Evolutionary conservation across 2,797 vertebrate species (phyloP), one percentile per base, ranked within the genome.

Genomic region (Malurus leucopterus): DNA sequence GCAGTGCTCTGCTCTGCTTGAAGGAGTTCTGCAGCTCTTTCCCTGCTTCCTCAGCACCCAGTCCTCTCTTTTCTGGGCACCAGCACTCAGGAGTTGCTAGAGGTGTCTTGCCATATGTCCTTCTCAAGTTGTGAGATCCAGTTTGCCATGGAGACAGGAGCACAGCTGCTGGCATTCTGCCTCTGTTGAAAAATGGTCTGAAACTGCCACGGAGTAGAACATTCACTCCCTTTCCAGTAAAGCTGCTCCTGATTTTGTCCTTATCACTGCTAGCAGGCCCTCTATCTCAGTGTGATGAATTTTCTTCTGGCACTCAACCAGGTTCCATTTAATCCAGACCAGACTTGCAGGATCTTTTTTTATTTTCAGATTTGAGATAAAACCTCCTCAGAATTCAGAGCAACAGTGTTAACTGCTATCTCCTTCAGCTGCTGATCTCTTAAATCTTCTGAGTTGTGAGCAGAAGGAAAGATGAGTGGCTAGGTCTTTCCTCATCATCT

Each of bases 271-370:
- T 71, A 47, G 70, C 24, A 71, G 30, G 26, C 59, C 40, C 15
- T 65, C 14, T 75, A 7, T 73, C n/a, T 67, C 82, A 73, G 0
- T 34, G 68, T 51, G 57, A 75, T 86, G 55, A 73, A 75, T 79
- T 70, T 79, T 72, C 29, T 76, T 67, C 57, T 90, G 79, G 78
- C 75, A 67, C 34, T 46, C n/a, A 73, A 47, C 38, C 76, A 71
- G 80, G 43, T 85, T 87, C 58, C 34, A 40, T 87, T 83, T 89
- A 91, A 89, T 89, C 65, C 85, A 87, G 24, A 29, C 67, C 32
- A 57, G 83, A 55, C 53, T 76, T 70, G 27, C 78, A 76, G 44
- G 4, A 38, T 83, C 58, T 61, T 29, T 58, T 78, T 78, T 90
- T 44, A 64, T 71, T 76, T 92, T 89, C 62, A 64, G 30, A 61